Evolutionary conservation across 1,140 invertebrate species (phyloP).

Genomic region (Gryon sp.): DNA sequence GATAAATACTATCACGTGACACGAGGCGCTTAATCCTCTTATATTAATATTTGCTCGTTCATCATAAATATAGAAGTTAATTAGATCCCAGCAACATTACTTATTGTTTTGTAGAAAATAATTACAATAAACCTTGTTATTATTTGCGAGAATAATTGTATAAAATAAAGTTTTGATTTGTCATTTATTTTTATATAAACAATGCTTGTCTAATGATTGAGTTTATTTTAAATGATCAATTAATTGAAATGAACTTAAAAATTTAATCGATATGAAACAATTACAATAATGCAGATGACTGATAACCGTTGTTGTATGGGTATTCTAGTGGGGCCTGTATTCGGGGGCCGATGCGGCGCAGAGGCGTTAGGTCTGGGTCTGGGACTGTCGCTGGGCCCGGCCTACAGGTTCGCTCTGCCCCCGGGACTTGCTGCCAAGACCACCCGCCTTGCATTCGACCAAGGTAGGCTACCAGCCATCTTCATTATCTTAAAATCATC

Average conservation of each 20-base stretch:
- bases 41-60: constrained; percentile 10
- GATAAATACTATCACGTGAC: constrained; percentile 66
- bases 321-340: constrained; percentile 80
- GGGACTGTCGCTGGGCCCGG: constrained; percentile 78
- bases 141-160: not conserved
- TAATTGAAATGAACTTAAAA: not conserved
- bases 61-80: constrained; percentile 8
- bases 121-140: not conserved
- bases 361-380: constrained; percentile 80
- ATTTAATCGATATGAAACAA: not conserved
- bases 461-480: constrained; percentile 79
- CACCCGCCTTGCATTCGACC: constrained; percentile 80
- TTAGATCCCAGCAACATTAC: not conserved
- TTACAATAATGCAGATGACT: constrained; percentile 70
- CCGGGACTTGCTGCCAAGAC: constrained; percentile 80
- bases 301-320: constrained; percentile 71
- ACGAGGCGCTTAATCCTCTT: constrained; percentile 36
- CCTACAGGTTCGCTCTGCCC: constrained; percentile 80
- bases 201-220: too few relatives aligned
- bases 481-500: constrained; percentile 66
- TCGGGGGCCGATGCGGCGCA: constrained; percentile 80
- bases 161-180: too few relatives aligned
- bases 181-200: too few relatives aligned
- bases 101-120: not conserved
- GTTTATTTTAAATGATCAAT: too few relatives aligned